These are phyloP conservation scores for Pammene aurita DNA, from an alignment of 2,888 invertebrate species.

Conservation along the genomic window DNA sequence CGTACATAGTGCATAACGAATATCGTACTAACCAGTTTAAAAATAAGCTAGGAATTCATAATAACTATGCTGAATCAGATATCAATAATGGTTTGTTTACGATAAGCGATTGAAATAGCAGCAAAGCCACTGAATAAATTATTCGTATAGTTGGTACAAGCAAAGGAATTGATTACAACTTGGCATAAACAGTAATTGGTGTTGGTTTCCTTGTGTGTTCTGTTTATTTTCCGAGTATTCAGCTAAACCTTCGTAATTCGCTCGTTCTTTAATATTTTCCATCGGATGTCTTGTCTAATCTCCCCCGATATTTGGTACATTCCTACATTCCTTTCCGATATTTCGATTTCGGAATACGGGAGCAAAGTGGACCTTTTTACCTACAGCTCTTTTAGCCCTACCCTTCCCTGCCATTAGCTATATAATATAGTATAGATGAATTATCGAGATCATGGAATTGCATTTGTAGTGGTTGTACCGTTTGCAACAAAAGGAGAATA, in stretches of 20 bases:
- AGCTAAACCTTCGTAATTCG: neutral
- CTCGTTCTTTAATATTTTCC: neutral
- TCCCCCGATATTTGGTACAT: too few relatives aligned
- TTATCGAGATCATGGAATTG: too few relatives aligned
- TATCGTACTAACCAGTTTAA: neutral
- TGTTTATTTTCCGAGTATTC: neutral
- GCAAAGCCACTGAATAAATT: constrained; percentile 8
- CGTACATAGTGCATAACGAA: neutral
- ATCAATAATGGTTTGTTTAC: neutral
- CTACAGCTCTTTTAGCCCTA: too few relatives aligned
- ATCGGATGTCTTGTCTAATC: too few relatives aligned
- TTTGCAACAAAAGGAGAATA: too few relatives aligned
- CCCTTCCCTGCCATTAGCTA: too few relatives aligned
- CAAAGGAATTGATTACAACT: neutral
- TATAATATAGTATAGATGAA: too few relatives aligned
- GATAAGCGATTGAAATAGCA: neutral
- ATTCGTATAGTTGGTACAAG: constrained; percentile 15
- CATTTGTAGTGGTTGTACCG: too few relatives aligned
- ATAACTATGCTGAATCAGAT: neutral
- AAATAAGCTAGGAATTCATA: neutral
- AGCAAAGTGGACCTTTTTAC: too few relatives aligned
- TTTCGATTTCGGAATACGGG: too few relatives aligned
- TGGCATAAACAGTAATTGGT: neutral
- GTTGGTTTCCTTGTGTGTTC: neutral
- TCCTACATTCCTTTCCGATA: too few relatives aligned